Evolutionary conservation across 2,113 vertebrate genomes (phyloP).

Genomic region (Laticauda laticaudata): DNA sequence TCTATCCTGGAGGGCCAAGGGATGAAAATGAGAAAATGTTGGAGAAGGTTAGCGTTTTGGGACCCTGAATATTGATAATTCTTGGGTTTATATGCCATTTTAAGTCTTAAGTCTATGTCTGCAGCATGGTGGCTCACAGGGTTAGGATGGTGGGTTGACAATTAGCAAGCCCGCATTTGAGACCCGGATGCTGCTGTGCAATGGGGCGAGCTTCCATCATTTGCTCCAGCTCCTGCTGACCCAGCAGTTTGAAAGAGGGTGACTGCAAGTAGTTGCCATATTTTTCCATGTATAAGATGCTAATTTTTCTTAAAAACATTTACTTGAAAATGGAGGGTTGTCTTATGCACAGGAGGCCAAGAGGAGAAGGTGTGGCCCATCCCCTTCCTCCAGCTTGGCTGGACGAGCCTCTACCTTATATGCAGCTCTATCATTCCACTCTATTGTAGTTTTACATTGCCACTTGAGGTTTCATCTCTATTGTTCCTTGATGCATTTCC

Average conservation of each 20-base stretch:
- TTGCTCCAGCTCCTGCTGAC: background rate
- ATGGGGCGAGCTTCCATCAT: background rate
- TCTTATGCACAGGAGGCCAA: too few relatives aligned
- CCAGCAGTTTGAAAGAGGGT: background rate
- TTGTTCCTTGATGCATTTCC: too few relatives aligned
- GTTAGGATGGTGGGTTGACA: background rate
- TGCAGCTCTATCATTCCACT: too few relatives aligned
- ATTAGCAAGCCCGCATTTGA: background rate
- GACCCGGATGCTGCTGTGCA: background rate
- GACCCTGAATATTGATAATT: background rate
- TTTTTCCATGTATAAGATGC: too few relatives aligned
- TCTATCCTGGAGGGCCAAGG: background rate
- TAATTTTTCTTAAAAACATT: too few relatives aligned
- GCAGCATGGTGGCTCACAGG: background rate
- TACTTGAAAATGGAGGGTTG: too few relatives aligned
- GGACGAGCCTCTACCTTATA: too few relatives aligned
- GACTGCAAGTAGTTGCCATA: background rate
- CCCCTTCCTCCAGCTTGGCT: too few relatives aligned
- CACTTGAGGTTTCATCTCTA: too few relatives aligned
- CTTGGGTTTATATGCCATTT: background rate
- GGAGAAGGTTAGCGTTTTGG: background rate
- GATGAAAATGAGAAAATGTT: background rate
- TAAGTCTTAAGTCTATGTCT: background rate
- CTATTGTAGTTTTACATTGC: too few relatives aligned
- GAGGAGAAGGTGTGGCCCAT: too few relatives aligned